Evolutionary conservation across 2,113 vertebrate species (phyloP), one percentile per base, ranked within the genome.

Genomic region (Corvus hawaiiensis): DNA sequence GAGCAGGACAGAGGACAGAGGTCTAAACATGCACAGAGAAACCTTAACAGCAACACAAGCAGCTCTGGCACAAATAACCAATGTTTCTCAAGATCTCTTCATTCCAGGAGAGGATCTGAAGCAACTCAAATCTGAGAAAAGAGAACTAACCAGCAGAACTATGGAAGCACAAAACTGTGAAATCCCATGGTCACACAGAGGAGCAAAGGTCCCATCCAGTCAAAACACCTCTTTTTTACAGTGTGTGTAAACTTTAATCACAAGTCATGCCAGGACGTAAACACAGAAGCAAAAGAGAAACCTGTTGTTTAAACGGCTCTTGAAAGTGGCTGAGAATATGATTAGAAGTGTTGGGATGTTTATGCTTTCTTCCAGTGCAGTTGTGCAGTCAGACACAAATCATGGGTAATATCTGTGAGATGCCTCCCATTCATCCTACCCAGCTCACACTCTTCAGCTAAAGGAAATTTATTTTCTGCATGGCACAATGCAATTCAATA

Each of bases 341-440:
- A 67, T 46, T 30, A 72, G 39, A 41, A 63, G 13, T 10, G 10
- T 16, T 76, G 35, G 23, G 8, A 41, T 79, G 52, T 46, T 62
- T n/a, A 28, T 37, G 3, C 19, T 55, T 69, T 49, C 37, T 90
- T 43, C 41, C 33, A 32, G 16, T 24, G 28, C 3, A 1, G 8
- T 21, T 35, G 26, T 61, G 37, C n/a, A 16, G 20, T 58, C 26
- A 63, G 32, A 41, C 49, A 63, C 5, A 63, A 72, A 10, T 26
- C 5, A 6, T 0, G 1, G 33, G 4, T 17, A 39, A 18, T 6
- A 75, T 21, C 78, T 58, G 27, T 20, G 27, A 2, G 10, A 44
- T 24, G 4, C 16, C 22, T 68, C 24, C 27, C 23, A 4, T 67
- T 51, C 58, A 32, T 26, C 37, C 44, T 9, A 10, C 6, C 46